These are phyloP conservation scores for Rousettus leschenaultii DNA, from an alignment of 2,113 vertebrate genomes.

Conservation along the genomic window DNA sequence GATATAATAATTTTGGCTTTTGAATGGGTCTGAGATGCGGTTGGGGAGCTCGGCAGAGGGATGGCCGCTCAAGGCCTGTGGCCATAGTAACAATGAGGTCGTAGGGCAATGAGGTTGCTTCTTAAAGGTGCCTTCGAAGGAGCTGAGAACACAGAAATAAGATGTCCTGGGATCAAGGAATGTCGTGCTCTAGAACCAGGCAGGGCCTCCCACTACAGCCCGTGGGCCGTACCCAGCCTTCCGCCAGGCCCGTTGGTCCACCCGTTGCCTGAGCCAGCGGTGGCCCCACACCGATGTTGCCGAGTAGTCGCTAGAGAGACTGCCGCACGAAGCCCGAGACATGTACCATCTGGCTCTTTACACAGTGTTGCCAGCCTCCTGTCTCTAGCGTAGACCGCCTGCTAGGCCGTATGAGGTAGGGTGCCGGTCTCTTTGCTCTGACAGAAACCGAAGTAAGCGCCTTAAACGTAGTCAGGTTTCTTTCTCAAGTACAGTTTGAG, in stretches of 20 bases:
- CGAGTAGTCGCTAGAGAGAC: too few species aligned
- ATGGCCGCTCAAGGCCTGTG: neutral
- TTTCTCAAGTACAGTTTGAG: neutral
- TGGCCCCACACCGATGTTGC: rapidly evolving
- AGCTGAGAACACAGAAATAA: neutral
- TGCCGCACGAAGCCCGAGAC: neutral
- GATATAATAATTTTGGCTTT: neutral
- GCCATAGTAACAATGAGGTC: rapidly evolving
- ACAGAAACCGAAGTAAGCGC: neutral
- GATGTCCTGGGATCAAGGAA: neutral
- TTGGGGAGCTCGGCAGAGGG: neutral
- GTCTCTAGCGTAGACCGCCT: rapidly evolving
- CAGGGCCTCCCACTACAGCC: neutral
- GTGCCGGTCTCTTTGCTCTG: neutral
- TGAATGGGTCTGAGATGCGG: neutral
- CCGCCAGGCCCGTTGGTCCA: rapidly evolving
- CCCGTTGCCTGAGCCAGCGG: neutral
- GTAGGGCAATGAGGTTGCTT: neutral
- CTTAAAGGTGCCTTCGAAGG: neutral
- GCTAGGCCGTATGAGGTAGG: neutral
- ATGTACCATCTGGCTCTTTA: neutral
- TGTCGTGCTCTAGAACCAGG: rapidly evolving
- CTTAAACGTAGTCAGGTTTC: neutral
- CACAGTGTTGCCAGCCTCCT: neutral
- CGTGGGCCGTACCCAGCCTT: neutral